Percentiles rank a stretch among this genome's conserved stretches.
Conservation (phyloP, 2,888 invertebrate species). For the Coremacera marginata region DNA sequence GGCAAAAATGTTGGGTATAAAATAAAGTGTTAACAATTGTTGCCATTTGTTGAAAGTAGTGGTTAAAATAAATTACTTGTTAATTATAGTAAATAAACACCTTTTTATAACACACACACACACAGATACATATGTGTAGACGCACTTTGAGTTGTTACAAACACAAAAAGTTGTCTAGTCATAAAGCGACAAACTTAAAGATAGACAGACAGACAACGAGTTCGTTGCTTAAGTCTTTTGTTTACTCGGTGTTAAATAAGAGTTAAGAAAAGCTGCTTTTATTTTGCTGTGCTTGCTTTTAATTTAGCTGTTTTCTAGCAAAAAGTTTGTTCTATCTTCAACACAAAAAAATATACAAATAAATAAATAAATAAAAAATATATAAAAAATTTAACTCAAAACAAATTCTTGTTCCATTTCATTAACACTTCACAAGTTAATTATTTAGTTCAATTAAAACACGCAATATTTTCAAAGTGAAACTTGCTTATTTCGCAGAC, state of each 20-base stretch:
- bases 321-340: too few relatives aligned
- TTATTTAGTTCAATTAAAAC: neutral
- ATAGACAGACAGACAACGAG: neutral
- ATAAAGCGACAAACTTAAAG: neutral
- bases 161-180: neutral
- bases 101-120: neutral
- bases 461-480: neutral
- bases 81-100: constrained; percentile 5
- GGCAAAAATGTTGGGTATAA: neutral
- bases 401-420: neutral
- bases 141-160: neutral
- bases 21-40: constrained; percentile 15
- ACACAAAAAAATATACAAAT: too few relatives aligned
- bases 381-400: too few relatives aligned
- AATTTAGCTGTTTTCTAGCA: too few relatives aligned
- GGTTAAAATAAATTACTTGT: constrained; percentile 6
- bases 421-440: neutral
- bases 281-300: too few relatives aligned
- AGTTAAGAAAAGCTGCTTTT: neutral
- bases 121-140: neutral
- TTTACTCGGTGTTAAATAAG: neutral
- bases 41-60: neutral
- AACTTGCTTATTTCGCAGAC: too few relatives aligned
- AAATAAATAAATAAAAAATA: too few relatives aligned
- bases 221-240: constrained; percentile 18